Percentiles rank a stretch among this genome's conserved stretches.
phyloP scores from a whole-genome alignment of 2,888 invertebrate species.

The Drosophila putrida region DNA sequence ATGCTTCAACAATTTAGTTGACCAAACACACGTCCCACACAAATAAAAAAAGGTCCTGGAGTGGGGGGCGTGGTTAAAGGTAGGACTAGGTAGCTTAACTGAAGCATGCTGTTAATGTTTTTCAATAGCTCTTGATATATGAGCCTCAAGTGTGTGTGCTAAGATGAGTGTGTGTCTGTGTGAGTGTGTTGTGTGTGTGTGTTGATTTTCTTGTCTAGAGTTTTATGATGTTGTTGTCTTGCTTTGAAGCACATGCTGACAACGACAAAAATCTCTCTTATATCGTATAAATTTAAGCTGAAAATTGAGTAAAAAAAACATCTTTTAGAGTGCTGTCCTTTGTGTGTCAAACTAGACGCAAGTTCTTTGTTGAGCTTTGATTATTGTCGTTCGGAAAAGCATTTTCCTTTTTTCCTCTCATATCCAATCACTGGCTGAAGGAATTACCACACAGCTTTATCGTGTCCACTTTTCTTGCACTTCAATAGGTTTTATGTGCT shows the following conservation, averaged over 20 bases:
- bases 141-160: constrained; percentile 40
- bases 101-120: constrained; percentile 66
- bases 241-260: background rate
- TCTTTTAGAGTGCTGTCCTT: background rate
- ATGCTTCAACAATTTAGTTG: constrained; percentile 26
- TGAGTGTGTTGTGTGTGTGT: constrained; percentile 11
- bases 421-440: too few species aligned
- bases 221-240: constrained; percentile 12
- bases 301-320: constrained; percentile 14
- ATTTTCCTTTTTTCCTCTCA: background rate
- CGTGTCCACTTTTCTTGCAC: background rate
- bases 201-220: constrained; percentile 17
- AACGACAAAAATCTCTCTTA: constrained; percentile 3
- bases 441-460: background rate
- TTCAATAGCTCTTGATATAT: constrained; percentile 72
- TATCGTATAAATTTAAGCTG: constrained; percentile 1
- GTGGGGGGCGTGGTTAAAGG: constrained; percentile 15
- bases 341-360: constrained; percentile 2
- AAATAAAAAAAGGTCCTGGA: background rate
- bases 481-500: background rate
- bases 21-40: constrained; percentile 17
- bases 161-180: constrained; percentile 1
- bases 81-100: constrained; percentile 27
- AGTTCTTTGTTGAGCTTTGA: background rate
- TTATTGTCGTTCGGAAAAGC: background rate